Evolutionary conservation across 2,888 invertebrate species (phyloP).

Genomic region (Lumbricus terrestris): DNA sequence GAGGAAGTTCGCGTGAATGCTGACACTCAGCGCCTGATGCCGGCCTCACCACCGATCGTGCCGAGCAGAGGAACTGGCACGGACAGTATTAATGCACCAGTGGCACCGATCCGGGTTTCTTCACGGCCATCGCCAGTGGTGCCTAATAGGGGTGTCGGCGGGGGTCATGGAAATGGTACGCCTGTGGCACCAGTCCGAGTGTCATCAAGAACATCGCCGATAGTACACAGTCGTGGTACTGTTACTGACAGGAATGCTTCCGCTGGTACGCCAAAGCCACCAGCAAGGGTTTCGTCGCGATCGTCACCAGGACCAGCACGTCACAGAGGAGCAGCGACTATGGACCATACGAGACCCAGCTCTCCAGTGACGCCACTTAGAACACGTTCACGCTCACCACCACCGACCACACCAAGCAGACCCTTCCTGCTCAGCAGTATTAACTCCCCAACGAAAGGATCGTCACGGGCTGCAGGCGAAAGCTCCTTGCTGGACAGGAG

Average conservation of each 20-base stretch:
- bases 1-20: background rate
- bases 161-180: background rate
- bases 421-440: background rate
- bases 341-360: background rate
- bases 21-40: background rate
- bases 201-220: background rate
- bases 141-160: background rate
- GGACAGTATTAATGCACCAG: background rate
- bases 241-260: background rate
- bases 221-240: background rate
- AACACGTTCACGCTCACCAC: background rate
- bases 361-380: background rate
- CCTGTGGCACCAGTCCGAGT: background rate
- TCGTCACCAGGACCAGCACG: background rate
- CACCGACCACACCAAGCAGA: background rate
- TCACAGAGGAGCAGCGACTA: background rate
- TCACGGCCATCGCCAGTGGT: slow-evolving; percentile 4
- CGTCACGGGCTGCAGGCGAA: background rate
- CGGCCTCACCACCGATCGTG: background rate
- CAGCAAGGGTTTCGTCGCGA: background rate
- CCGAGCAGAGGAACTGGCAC: background rate
- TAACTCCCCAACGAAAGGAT: background rate
- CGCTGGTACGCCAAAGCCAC: background rate
- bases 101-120: background rate
- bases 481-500: background rate